phyloP scores from a whole-genome alignment of 2,888 invertebrate species.

The Melanchra persicariae region DNA sequence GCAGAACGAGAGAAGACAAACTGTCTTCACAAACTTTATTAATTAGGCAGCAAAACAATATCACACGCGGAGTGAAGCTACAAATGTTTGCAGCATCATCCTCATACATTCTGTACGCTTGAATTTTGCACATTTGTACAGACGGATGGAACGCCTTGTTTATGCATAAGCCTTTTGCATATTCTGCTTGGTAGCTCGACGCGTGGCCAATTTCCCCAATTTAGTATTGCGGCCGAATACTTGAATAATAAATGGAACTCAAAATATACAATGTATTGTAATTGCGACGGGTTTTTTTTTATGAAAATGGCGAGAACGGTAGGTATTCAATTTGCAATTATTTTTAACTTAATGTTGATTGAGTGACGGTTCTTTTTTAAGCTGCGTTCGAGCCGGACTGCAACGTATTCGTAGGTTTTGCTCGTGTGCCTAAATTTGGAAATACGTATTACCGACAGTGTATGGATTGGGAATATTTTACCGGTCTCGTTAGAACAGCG shows the following conservation, averaged over 20 bases:
- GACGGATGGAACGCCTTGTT: conserved; percentile 61
- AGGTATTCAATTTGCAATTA: conserved; percentile 42
- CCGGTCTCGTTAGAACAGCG: neutral
- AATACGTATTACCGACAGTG: neutral
- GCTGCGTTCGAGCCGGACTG: neutral
- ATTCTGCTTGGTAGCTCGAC: conserved; percentile 59
- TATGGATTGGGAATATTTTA: neutral
- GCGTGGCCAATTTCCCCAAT: conserved; percentile 64
- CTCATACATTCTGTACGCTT: conserved; percentile 36
- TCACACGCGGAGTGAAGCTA: conserved; percentile 13
- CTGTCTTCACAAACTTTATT: conserved; percentile 41
- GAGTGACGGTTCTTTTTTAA: conserved; percentile 23
- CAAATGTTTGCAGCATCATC: conserved; percentile 30
- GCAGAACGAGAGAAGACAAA: conserved; percentile 15
- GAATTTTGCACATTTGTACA: conserved; percentile 50
- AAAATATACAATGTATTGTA: conserved; percentile 55
- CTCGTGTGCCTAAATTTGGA: neutral
- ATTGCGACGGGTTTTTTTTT: conserved; percentile 42
- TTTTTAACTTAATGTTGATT: conserved; percentile 11
- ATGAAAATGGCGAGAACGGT: neutral
- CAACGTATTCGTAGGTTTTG: neutral
- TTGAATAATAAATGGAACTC: conserved; percentile 57
- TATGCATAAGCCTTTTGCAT: conserved; percentile 72
- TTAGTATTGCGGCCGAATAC: conserved; percentile 53
- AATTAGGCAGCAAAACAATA: conserved; percentile 48